Evolutionary conservation across 2,888 invertebrate species (phyloP).

Genomic region (Ypsolopha scabrella): DNA sequence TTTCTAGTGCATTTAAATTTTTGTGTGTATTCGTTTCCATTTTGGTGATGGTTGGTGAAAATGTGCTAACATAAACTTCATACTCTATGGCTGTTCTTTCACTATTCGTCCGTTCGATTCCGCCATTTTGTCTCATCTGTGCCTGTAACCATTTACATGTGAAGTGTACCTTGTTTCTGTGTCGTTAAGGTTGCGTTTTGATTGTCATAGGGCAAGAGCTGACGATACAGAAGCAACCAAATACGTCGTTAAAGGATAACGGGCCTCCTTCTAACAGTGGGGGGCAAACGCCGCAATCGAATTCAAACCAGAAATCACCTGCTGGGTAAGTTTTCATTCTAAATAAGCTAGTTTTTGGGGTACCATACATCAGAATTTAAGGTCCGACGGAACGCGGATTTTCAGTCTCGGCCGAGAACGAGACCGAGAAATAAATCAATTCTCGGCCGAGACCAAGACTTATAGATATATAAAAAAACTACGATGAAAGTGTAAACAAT

Average conservation of each 20-base stretch:
- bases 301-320: constrained; percentile 75
- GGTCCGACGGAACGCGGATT: not conserved
- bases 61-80: constrained; percentile 67
- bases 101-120: constrained; percentile 9
- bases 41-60: constrained; percentile 70
- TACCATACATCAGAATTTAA: too few species aligned
- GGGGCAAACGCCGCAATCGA: constrained; percentile 59
- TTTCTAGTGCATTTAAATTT: constrained; percentile 8
- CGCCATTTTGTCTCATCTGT: not conserved
- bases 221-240: constrained; percentile 96
- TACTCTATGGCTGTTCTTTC: constrained; percentile 64
- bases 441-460: too few species aligned
- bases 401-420: too few species aligned
- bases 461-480: too few species aligned
- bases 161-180: not conserved
- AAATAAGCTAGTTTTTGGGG: too few species aligned
- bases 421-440: too few species aligned
- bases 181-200: constrained; percentile 11
- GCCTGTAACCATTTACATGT: not conserved
- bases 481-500: too few species aligned
- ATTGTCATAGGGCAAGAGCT: constrained; percentile 80
- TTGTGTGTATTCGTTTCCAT: constrained; percentile 22
- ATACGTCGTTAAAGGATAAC: constrained; percentile 86
- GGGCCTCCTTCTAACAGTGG: constrained; percentile 65
- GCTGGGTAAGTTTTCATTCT: constrained; percentile 72